These are phyloP conservation scores for Chydorus sphaericus DNA, from an alignment of 2,888 invertebrate species.

Conservation along the genomic window DNA sequence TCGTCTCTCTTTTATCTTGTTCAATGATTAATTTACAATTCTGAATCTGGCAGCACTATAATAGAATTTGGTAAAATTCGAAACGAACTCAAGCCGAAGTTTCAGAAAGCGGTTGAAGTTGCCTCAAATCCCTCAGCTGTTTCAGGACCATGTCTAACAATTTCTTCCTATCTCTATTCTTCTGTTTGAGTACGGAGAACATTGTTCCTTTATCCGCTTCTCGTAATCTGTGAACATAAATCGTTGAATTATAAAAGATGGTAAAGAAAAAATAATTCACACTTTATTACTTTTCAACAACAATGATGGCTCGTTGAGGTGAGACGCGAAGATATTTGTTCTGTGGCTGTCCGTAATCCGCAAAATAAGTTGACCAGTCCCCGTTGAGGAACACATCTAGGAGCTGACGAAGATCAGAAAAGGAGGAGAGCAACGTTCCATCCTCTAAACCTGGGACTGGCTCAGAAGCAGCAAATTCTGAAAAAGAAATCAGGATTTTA, in stretches of 20 bases:
- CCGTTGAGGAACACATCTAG: slow-evolving; percentile 84
- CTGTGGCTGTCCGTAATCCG: slow-evolving; percentile 83
- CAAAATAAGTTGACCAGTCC: slow-evolving; percentile 97
- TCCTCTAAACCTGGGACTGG: slow-evolving; percentile 81
- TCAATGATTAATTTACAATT: not conserved
- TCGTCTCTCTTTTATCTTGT: not conserved
- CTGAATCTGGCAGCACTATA: too few species aligned
- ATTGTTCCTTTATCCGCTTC: slow-evolving; percentile 84
- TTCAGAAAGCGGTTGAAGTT: slow-evolving; percentile 36
- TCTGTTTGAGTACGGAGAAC: slow-evolving; percentile 85
- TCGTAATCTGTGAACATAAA: slow-evolving; percentile 46
- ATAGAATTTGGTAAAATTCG: too few species aligned
- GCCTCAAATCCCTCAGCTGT: slow-evolving; percentile 64
- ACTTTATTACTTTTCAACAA: slow-evolving; percentile 90
- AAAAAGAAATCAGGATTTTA: slow-evolving; percentile 17
- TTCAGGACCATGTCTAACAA: slow-evolving; percentile 87
- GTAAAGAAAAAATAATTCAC: slow-evolving; percentile 9
- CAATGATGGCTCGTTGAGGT: slow-evolving; percentile 72
- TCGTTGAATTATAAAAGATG: not conserved
- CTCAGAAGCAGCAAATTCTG: slow-evolving; percentile 86
- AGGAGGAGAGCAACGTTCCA: slow-evolving; percentile 72
- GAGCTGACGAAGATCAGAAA: slow-evolving; percentile 74
- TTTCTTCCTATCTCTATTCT: slow-evolving; percentile 89
- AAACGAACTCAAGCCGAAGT: slow-evolving; percentile 22
- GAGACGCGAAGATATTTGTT: slow-evolving; percentile 86